phyloP scores from a whole-genome alignment of 2,888 invertebrate species.

The Epinotia nisella region DNA sequence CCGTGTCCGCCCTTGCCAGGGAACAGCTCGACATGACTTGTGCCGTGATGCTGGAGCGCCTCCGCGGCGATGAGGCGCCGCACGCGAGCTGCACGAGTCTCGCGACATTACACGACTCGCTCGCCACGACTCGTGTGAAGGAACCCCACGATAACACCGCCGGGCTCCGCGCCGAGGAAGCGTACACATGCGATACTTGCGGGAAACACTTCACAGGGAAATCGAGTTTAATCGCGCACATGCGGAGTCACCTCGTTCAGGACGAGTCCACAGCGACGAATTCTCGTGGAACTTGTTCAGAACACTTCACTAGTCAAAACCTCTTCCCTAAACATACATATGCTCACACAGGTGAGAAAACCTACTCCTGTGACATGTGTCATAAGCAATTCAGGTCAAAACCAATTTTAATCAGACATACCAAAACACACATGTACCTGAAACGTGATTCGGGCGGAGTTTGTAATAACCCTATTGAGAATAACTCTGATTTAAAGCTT shows the following conservation, averaged over 20 bases:
- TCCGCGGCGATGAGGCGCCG: neutral
- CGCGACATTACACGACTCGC: neutral
- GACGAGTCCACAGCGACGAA: neutral
- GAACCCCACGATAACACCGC: neutral
- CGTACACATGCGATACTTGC: conserved; percentile 1
- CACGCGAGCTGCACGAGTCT: neutral
- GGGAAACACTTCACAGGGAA: neutral
- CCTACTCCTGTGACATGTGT: conserved; percentile 2
- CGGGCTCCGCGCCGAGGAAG: neutral
- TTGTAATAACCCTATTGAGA: neutral
- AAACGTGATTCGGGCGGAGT: neutral
- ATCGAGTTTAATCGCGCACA: neutral
- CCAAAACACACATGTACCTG: neutral
- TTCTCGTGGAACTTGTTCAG: neutral
- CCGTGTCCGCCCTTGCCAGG: neutral
- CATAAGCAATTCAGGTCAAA: neutral
- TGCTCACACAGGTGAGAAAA: neutral
- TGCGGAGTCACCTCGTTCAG: neutral
- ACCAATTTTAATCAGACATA: neutral
- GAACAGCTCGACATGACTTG: neutral
- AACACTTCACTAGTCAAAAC: neutral
- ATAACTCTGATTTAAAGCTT: neutral
- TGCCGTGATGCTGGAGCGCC: neutral
- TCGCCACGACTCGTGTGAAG: neutral
- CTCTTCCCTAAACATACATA: neutral